Base-by-base conservation (phyloP, 2,113 vertebrate species). In the Callopanchax toddi region DNA sequence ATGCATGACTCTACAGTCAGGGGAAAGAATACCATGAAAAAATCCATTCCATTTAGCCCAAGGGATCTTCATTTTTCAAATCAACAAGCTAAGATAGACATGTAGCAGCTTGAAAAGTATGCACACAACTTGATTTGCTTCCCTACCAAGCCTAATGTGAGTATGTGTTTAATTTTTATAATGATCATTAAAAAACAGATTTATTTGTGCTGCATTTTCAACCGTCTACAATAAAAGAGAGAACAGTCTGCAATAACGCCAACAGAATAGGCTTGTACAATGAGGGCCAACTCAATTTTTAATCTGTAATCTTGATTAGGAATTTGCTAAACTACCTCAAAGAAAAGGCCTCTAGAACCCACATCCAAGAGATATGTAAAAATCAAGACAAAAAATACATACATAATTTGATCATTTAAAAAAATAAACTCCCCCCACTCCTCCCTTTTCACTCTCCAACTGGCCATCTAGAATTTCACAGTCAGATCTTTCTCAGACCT, bases 21-120 rank as follows among this genome's bases (percentile, higher is more conserved):
- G 51, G 37, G 42, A 71, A 74, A 57, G 65, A 75, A 60, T 0
- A 11, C 34, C 58, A 58, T 50, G 40, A 80, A 84, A 74, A 85
- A 78, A 84, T 66, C 65, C 34, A 61, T 64, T 79, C 68, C 62
- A 81, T 76, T 76, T 84, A 68, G 84, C 89, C 83, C 23, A 71
- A 39, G 84, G 88, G 76, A 89, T 75, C 66, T 81, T 84, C 74
- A 79, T 82, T 81, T 79, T 84, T 83, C 76, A 82, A 78, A 87
- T 79, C 65, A 79, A 79, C 79, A 83, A 81, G 74, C 69, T 73
- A 84, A 83, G 80, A 82, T 81, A 84, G 88, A 84, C 92, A 83
- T 91, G 92, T 91, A 89, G 89, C 88, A 86, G 83, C 92, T 89
- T 81, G 92, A 91, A 86, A 93, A 86, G 87, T 91, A 93, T 93